Conservation (phyloP, 2,888 invertebrate species). For the Diloba caeruleocephala region DNA sequence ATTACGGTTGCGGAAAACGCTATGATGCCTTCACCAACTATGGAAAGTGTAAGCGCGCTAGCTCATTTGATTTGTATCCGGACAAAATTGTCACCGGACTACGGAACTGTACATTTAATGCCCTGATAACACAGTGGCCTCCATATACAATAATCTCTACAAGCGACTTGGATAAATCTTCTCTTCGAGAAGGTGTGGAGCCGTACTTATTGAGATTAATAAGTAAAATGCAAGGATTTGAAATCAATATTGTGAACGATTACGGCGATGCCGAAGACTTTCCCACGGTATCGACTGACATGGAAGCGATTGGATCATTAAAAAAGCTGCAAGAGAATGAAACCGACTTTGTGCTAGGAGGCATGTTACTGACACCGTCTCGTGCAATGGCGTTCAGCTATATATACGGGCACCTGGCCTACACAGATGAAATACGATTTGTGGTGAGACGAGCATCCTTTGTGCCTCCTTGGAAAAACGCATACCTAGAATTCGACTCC, state of each 20-base stretch:
- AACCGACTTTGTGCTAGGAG: slow-evolving; percentile 53
- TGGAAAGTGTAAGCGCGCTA: slow-evolving; percentile 63
- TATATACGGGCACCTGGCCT: slow-evolving; percentile 58
- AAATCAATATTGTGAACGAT: slow-evolving; percentile 58
- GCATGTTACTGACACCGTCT: slow-evolving; percentile 39
- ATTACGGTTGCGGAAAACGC: slow-evolving; percentile 71
- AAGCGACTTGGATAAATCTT: slow-evolving; percentile 11
- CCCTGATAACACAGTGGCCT: slow-evolving; percentile 65
- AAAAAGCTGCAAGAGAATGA: slow-evolving; percentile 51
- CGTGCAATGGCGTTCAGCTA: slow-evolving; percentile 56
- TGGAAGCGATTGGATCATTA: slow-evolving; percentile 61
- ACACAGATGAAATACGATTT: slow-evolving; percentile 59
- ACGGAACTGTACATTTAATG: slow-evolving; percentile 65
- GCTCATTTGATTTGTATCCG: slow-evolving; percentile 53
- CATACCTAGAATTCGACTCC: slow-evolving; percentile 62
- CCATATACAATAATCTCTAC: slow-evolving; percentile 52
- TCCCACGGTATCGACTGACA: slow-evolving; percentile 54
- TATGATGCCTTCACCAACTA: slow-evolving; percentile 62
- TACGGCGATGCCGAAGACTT: slow-evolving; percentile 54
- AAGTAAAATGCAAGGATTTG: slow-evolving; percentile 62
- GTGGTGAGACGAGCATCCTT: slow-evolving; percentile 58
- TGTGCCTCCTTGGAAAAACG: slow-evolving; percentile 56
- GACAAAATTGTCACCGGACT: slow-evolving; percentile 61
- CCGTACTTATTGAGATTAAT: slow-evolving; percentile 63
- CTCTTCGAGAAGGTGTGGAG: slow-evolving; percentile 54